Evolutionary conservation across 2,113 vertebrate species (phyloP).

Genomic region (Chroicocephalus ridibundus): DNA sequence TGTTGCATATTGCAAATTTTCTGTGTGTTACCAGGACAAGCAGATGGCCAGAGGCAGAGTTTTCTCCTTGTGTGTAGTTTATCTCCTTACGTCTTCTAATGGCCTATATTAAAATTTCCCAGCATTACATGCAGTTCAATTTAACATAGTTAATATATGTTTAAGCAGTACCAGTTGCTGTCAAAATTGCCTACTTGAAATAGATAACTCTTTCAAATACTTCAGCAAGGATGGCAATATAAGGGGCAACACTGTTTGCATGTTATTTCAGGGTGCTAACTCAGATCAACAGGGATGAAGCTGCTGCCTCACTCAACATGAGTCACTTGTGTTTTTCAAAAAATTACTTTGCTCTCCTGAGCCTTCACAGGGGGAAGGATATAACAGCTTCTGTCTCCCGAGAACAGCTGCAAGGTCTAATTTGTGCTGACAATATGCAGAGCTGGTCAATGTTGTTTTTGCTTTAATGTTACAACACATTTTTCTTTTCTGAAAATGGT

Average conservation of each 20-base stretch:
- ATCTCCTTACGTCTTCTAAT: constrained; percentile 35
- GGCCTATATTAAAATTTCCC: constrained; percentile 36
- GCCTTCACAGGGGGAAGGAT: not conserved
- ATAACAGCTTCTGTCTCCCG: not conserved
- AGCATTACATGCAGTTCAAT: constrained; percentile 9
- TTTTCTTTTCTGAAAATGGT: not conserved
- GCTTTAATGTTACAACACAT: not conserved
- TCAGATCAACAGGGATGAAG: not conserved
- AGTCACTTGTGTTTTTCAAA: not conserved
- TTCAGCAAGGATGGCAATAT: not conserved
- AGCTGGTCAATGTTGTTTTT: not conserved
- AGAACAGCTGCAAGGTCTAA: not conserved
- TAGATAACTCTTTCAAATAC: not conserved
- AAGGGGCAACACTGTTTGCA: not conserved
- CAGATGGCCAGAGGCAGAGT: constrained; percentile 61
- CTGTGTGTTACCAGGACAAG: constrained; percentile 38
- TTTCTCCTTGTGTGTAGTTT: constrained; percentile 55
- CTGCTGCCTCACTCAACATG: not conserved
- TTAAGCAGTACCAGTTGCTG: not conserved
- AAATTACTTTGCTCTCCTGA: not conserved
- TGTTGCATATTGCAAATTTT: constrained; percentile 46
- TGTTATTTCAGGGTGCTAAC: not conserved
- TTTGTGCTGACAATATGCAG: not conserved
- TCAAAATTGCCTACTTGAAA: constrained; percentile 17
- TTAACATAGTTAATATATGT: constrained; percentile 13